Evolutionary conservation across 2,113 vertebrate genomes (phyloP), one percentile per base, ranked within the genome.

Genomic region (Oreotrochilus melanogaster): DNA sequence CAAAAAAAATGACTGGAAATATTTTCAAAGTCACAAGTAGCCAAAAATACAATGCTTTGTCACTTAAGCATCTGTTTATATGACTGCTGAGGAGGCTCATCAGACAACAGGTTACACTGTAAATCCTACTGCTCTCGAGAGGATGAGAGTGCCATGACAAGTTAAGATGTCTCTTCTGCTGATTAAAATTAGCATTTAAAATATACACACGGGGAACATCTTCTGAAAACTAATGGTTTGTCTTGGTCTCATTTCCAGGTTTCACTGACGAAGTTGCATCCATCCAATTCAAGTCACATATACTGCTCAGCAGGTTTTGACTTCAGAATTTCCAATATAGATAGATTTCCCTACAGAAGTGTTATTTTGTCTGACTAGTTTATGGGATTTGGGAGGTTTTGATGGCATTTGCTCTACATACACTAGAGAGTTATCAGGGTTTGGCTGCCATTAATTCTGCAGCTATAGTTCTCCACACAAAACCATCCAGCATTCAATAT

Each of bases 121-220:
- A 91, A 93, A 93, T 84, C 31, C 50, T 79, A 86, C 54, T 95
- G 50, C 47, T 79, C 90, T 92, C 92, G 65, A 71, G 93, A 92
- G 70, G 47, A 42, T 80, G 86, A 70, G 22, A n/a, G 24, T 42
- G 85, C 47, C n/a, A 48, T 9, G 33, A 58, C 75, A 76, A 66
- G 66, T 76, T 93, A 76, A 88, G 58, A 82, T 53, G 30, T 69
- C 58, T 89, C 56, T 80, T 48, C 37, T 2, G 73, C 62, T 76
- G 85, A 95, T 92, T 94, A 80, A 88, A 96, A 94, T 93, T 91
- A 93, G 42, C 85, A 93, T 93, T 87, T 95, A 88, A 94, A 93
- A 92, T 86, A 67, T 9, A 78, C 74, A 60, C 74, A 50, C 2
- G 24, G 85, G 65, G 73, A 94, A 58, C 11, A 6, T 74, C 85